Evolutionary conservation across 2,113 vertebrate species (phyloP).

Genomic region (human): GRCh38 chr14:101914501-101915000

Average conservation of each 20-base stretch:
- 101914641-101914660: fast-evolving
- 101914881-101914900: fast-evolving
- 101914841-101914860: fast-evolving
- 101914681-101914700: background rate
- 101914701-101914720: fast-evolving
- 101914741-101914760: no score
- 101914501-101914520: background rate
- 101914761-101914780: background rate
- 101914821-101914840: background rate
- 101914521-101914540: background rate
- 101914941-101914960: fast-evolving
- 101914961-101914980: fast-evolving
- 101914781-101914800: background rate
- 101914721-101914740: fast-evolving
- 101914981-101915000: background rate
- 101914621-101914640: fast-evolving
- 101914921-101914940: background rate
- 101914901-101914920: background rate
- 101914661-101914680: fast-evolving
- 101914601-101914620: no score
- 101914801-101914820: background rate
- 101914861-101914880: fast-evolving
- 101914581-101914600: fast-evolving
- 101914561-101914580: background rate
- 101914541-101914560: background rate